Evolutionary conservation across 2,888 invertebrate species (phyloP).

Genomic region (Criorhina ranunculi): DNA sequence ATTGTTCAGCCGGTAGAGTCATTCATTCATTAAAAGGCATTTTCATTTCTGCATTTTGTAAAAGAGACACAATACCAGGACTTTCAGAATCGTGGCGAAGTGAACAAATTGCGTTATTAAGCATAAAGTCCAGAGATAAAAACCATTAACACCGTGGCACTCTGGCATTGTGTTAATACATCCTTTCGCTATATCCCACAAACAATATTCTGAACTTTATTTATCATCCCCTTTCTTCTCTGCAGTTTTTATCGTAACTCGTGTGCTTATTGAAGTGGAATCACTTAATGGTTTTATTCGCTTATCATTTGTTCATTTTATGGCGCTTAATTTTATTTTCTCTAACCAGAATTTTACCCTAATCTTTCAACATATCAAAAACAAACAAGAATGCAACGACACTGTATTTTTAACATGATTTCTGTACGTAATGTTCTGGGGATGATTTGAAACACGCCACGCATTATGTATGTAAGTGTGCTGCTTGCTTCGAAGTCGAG

Average conservation of each 20-base stretch:
- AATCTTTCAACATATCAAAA: slow-evolving; percentile 6
- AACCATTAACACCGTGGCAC: neutral
- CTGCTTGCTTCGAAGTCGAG: slow-evolving; percentile 8
- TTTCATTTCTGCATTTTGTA: too few species aligned
- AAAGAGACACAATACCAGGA: too few species aligned
- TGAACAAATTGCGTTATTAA: slow-evolving; percentile 35
- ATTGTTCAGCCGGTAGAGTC: too few species aligned
- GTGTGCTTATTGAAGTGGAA: slow-evolving; percentile 46
- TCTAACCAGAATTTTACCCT: slow-evolving; percentile 3
- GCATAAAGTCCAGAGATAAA: slow-evolving; percentile 42
- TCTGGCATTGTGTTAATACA: slow-evolving; percentile 1
- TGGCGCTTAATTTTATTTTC: slow-evolving; percentile 29
- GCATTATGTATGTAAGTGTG: slow-evolving; percentile 18
- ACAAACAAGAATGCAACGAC: slow-evolving; percentile 9
- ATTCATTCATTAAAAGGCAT: too few species aligned
- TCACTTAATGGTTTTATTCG: slow-evolving; percentile 56
- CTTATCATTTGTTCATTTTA: slow-evolving; percentile 53
- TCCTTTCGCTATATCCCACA: neutral
- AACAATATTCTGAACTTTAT: slow-evolving; percentile 28
- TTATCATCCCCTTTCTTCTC: slow-evolving; percentile 13
- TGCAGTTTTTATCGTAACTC: slow-evolving; percentile 8
- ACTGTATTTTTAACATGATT: neutral
- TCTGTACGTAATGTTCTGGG: slow-evolving; percentile 46
- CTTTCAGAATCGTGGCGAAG: neutral
- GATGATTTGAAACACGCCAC: slow-evolving; percentile 22